These are phyloP conservation scores for Mus musculus DNA, from an alignment of 2,113 vertebrate species.

Conservation along the genomic window GRCm39 chr7:125611501-125612000, in stretches of 20 bases:
- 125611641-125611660: neutral
- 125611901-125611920: neutral
- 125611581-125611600: neutral
- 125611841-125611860: slow-evolving; percentile 59
- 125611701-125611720: neutral
- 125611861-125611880: slow-evolving; percentile 65
- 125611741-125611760: rapidly evolving
- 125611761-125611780: slow-evolving; percentile 27
- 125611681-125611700: neutral
- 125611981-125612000: slow-evolving; percentile 76
- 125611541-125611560: neutral
- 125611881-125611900: slow-evolving; percentile 51
- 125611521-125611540: neutral
- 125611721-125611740: neutral
- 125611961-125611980: slow-evolving; percentile 80
- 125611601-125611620: neutral
- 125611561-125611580: neutral
- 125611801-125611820: slow-evolving; percentile 64
- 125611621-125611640: neutral
- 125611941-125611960: slow-evolving; percentile 78
- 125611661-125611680: rapidly evolving
- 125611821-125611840: slow-evolving; percentile 66
- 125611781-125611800: slow-evolving; percentile 12
- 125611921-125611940: slow-evolving; percentile 17
- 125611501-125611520: neutral